Percentiles rank a stretch among this genome's conserved stretches.
These are phyloP conservation scores for Meghimatium bilineatum DNA, from an alignment of 2,888 invertebrate species.

Conservation along the genomic window DNA sequence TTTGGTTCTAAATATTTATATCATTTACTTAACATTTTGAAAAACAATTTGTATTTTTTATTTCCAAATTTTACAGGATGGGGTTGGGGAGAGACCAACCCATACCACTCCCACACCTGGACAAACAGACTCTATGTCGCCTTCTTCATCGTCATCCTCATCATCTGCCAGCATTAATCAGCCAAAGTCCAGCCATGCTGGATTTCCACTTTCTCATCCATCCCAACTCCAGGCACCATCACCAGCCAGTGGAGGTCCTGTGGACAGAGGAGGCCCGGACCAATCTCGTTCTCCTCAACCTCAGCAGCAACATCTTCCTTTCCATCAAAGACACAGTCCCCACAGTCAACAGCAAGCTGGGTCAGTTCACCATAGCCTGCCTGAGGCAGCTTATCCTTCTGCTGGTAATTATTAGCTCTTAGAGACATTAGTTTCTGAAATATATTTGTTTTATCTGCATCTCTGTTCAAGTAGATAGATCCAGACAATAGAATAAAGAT, in stretches of 20 bases:
- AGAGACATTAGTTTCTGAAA: background rate
- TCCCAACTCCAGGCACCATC: conserved; percentile 37
- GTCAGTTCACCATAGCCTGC: conserved; percentile 35
- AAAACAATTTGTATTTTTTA: background rate
- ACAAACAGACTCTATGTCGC: conserved; percentile 36
- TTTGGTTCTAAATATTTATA: too few species aligned
- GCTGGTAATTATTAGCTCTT: conserved; percentile 22
- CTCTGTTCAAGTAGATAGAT: too few species aligned
- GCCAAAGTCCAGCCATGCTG: conserved; percentile 23
- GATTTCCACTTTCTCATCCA: conserved; percentile 28
- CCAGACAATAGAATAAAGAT: too few species aligned
- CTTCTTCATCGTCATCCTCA: conserved; percentile 38
- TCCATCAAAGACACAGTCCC: conserved; percentile 10
- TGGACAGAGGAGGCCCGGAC: conserved; percentile 49
- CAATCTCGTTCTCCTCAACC: conserved; percentile 64
- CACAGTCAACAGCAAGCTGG: conserved; percentile 12
- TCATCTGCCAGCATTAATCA: conserved; percentile 27
- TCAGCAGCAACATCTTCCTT: conserved; percentile 28
- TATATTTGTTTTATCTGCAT: too few species aligned
- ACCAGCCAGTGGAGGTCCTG: background rate
- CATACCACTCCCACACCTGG: conserved; percentile 31
- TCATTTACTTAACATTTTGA: background rate
- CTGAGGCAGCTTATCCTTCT: conserved; percentile 34
- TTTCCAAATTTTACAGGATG: conserved; percentile 19
- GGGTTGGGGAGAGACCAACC: conserved; percentile 31